phyloP scores from a whole-genome alignment of 2,797 vertebrate genomes.

The Periparus ater region DNA sequence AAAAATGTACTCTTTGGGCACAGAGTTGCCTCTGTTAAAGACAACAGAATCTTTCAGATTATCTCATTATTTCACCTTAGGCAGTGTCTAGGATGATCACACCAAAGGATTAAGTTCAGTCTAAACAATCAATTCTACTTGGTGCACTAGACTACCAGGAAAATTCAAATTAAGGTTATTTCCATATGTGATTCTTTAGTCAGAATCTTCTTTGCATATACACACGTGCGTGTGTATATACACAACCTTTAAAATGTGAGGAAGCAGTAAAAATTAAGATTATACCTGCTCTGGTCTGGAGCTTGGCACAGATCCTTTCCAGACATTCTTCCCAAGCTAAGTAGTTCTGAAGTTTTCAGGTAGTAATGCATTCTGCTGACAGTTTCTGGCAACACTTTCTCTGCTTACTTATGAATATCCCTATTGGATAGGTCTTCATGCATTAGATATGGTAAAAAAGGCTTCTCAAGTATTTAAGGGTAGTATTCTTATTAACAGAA shows the following conservation, averaged over 20 bases:
- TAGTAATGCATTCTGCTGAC: background rate
- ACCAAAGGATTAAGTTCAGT: background rate
- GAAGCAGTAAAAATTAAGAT: background rate
- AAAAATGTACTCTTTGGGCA: background rate
- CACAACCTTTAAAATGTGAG: background rate
- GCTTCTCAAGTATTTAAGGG: background rate
- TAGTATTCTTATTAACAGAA: background rate
- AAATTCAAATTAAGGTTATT: background rate
- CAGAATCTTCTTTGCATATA: background rate
- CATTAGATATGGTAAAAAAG: background rate
- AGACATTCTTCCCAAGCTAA: background rate
- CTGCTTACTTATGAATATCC: background rate
- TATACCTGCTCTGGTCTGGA: background rate
- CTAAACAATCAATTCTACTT: background rate
- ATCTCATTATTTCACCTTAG: background rate
- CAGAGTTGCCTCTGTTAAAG: background rate
- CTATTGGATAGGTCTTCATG: background rate
- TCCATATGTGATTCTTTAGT: background rate
- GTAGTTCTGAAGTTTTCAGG: background rate
- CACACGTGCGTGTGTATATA: background rate
- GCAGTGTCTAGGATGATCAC: background rate
- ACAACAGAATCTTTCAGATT: background rate
- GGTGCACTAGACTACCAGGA: background rate
- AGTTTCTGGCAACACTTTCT: background rate
- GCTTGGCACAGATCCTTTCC: background rate